phyloP scores from a whole-genome alignment of 2,888 invertebrate species.

The Miltochrista miniata region DNA sequence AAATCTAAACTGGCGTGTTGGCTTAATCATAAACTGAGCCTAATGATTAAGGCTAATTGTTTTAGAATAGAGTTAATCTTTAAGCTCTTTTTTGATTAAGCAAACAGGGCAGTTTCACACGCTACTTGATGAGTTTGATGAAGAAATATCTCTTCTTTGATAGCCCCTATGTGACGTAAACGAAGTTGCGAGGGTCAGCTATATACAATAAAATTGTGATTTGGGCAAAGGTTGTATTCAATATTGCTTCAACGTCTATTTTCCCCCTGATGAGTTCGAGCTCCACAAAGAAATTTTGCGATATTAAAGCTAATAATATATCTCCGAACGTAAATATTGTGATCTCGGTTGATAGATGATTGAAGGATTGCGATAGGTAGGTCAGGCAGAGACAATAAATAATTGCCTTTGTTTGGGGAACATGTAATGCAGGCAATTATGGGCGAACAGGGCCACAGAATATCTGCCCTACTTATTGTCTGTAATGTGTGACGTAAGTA shows the following conservation, averaged over 20 bases:
- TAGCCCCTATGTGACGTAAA: no score
- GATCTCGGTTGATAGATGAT: slow-evolving; percentile 40
- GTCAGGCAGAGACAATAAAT: slow-evolving; percentile 30
- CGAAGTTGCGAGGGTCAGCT: no score
- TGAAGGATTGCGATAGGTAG: slow-evolving; percentile 30
- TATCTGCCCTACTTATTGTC: slow-evolving; percentile 1
- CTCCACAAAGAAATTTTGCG: slow-evolving; percentile 8
- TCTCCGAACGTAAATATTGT: slow-evolving; percentile 34
- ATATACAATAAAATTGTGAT: slow-evolving; percentile 1
- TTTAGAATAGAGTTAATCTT: no score
- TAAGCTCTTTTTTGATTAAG: no score
- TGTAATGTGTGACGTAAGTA: neutral
- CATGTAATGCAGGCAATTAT: slow-evolving; percentile 10
- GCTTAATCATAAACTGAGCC: no score
- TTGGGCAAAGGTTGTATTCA: neutral
- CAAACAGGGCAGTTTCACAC: no score
- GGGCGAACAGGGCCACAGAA: slow-evolving; percentile 4
- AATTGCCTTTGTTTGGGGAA: slow-evolving; percentile 19
- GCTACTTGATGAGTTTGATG: no score
- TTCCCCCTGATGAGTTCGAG: slow-evolving; percentile 5
- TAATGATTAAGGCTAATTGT: no score
- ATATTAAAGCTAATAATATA: slow-evolving; percentile 22
- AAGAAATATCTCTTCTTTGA: no score
- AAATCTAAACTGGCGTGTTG: no score
- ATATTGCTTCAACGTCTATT: neutral